Conservation (phyloP, 1,140 invertebrate species). For the Meloidogyne chitwoodi region DNA sequence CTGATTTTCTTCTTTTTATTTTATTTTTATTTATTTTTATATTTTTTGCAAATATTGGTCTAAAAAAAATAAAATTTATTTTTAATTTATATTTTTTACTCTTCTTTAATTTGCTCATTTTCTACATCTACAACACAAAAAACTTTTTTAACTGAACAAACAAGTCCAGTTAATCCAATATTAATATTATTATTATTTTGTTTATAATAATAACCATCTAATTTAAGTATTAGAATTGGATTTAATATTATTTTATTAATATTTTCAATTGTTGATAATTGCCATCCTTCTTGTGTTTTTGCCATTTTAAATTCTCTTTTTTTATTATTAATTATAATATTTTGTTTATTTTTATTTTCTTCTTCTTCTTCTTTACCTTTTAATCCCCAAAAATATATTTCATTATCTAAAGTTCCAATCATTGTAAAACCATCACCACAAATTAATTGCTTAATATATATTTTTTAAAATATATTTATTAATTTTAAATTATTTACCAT, state of each 20-base stretch:
- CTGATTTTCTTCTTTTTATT: slow-evolving; percentile 33
- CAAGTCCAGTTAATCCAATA: neutral
- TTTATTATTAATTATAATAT: neutral
- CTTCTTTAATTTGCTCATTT: neutral
- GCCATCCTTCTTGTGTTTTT: neutral
- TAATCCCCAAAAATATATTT: slow-evolving; percentile 71
- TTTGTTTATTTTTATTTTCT: neutral
- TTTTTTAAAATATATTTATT: too few relatives aligned
- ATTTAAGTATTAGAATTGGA: neutral
- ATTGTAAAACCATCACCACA: slow-evolving; percentile 70
- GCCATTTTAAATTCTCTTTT: neutral
- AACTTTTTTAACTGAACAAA: neutral
- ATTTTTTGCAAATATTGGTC: neutral
- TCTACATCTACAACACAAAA: slow-evolving; percentile 17
- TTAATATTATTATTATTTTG: neutral
- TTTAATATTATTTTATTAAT: neutral
- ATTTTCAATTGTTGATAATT: neutral
- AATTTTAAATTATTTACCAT: slow-evolving; percentile 63
- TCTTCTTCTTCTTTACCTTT: slow-evolving; percentile 32
- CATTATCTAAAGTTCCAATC: slow-evolving; percentile 68
- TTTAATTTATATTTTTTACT: slow-evolving; percentile 25
- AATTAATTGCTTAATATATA: slow-evolving; percentile 65
- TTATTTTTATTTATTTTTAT: neutral
- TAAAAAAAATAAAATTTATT: neutral
- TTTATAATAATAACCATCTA: neutral